A percentile compares a stretch with the other conserved stretches of the same genome.
phyloP scores from a whole-genome alignment of 2,113 vertebrate species.

The Aphelocoma coerulescens region DNA sequence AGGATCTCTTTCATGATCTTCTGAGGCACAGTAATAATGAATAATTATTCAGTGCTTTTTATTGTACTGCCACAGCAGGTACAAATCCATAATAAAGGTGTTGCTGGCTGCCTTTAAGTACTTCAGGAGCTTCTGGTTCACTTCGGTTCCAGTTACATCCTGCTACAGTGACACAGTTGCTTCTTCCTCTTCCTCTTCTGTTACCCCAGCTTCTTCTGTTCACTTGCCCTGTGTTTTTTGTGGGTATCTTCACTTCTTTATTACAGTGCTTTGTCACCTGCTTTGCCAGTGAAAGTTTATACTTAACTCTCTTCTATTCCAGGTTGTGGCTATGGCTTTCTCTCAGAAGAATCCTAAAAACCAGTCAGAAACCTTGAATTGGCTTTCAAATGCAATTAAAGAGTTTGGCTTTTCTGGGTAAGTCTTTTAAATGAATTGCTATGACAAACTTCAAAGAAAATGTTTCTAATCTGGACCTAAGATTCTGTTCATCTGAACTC shows the following conservation, averaged over 20 bases:
- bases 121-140: neutral
- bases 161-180: neutral
- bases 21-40: neutral
- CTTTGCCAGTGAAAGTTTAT: neutral
- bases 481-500: neutral
- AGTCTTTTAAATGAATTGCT: constrained; percentile 19
- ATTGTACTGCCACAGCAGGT: neutral
- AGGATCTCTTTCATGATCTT: neutral
- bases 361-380: constrained; percentile 94
- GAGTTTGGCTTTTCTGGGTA: constrained; percentile 98
- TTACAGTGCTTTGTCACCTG: neutral
- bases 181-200: neutral
- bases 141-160: neutral
- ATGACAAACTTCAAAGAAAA: neutral
- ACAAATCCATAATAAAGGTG: neutral
- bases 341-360: constrained; percentile 99
- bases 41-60: neutral
- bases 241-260: neutral
- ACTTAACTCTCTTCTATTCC: neutral
- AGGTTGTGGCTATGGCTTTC: constrained; percentile 93
- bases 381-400: constrained; percentile 95
- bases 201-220: neutral
- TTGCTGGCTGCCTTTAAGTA: neutral
- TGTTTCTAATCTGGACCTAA: neutral
- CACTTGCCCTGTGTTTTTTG: neutral